Conservation (phyloP, 2,797 vertebrate genomes). For the Podarcis lilfordi region DNA sequence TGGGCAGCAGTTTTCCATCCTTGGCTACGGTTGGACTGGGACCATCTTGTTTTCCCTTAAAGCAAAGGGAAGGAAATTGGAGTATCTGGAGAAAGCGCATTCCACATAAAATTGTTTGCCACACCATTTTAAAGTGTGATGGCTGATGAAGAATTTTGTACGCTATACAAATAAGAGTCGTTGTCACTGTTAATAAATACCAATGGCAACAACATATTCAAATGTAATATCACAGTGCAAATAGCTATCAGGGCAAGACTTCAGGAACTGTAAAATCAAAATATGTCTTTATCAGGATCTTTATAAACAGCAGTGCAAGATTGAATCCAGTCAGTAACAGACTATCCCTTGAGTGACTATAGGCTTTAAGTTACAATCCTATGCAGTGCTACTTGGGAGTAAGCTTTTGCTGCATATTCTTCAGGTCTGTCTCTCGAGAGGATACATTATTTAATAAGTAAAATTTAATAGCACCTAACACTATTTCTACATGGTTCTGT, state of each 20-base stretch:
- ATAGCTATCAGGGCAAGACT: neutral
- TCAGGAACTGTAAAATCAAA: neutral
- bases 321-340: neutral
- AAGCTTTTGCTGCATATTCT: neutral
- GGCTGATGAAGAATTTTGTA: neutral
- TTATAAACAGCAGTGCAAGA: neutral
- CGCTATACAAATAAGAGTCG: neutral
- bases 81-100: neutral
- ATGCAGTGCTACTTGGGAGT: neutral
- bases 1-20: neutral
- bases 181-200: neutral
- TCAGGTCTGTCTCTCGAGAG: slow-evolving; percentile 9
- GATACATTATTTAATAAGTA: slow-evolving; percentile 1
- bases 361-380: neutral
- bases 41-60: neutral
- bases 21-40: neutral
- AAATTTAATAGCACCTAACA: neutral
- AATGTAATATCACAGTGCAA: neutral
- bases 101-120: neutral
- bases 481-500: neutral
- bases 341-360: neutral
- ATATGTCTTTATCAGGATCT: neutral
- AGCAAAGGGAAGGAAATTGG: neutral
- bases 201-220: neutral
- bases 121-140: neutral